Evolutionary conservation across 2,797 vertebrate genomes (phyloP).

Genomic region (Galago senegalensis): DNA sequence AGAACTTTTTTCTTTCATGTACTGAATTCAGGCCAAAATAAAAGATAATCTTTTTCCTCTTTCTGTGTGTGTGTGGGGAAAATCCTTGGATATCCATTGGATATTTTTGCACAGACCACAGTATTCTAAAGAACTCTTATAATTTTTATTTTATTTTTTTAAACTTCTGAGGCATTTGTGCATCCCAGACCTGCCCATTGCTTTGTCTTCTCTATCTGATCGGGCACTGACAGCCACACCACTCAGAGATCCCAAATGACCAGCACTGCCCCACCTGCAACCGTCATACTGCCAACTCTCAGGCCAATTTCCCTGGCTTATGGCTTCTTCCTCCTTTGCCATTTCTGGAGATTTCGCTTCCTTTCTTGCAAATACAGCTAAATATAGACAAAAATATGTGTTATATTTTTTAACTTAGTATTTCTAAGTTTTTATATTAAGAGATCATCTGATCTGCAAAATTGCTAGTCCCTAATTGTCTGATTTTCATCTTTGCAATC

Average conservation of each 20-base stretch:
- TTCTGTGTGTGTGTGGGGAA: neutral
- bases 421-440: neutral
- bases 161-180: neutral
- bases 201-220: neutral
- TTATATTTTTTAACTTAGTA: neutral
- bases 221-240: neutral
- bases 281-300: neutral
- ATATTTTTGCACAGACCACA: neutral
- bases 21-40: slow-evolving; percentile 8
- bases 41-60: neutral
- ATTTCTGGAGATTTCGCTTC: neutral
- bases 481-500: neutral
- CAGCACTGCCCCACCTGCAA: no score
- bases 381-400: neutral
- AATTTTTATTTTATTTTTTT: neutral
- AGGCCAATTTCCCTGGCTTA: neutral
- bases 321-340: neutral
- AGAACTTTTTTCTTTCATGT: neutral
- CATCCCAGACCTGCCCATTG: rapidly evolving
- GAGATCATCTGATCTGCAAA: neutral
- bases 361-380: neutral
- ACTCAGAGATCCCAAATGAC: neutral
- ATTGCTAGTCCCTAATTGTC: neutral
- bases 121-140: neutral
- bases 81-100: no score